Evolutionary conservation across 2,113 vertebrate species (phyloP).

Genomic region (Pitta sordida): DNA sequence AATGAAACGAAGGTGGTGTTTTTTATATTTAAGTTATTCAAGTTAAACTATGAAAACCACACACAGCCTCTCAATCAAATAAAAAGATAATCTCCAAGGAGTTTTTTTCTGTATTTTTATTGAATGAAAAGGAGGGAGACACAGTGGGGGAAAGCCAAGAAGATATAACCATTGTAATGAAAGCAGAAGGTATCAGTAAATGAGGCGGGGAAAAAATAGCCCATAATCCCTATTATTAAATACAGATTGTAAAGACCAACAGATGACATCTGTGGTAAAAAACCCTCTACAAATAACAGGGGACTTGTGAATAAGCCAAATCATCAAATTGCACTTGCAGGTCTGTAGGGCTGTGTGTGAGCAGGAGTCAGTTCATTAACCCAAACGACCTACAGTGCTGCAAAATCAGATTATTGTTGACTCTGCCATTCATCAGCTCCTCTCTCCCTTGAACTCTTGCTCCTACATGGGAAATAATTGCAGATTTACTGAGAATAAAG

Average conservation of each 20-base stretch:
- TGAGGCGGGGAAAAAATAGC: not conserved
- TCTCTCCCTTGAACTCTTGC: not conserved
- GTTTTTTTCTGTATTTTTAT: not conserved
- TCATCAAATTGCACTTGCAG: not conserved
- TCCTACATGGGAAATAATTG: not conserved
- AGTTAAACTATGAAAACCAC: not conserved
- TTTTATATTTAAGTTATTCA: not conserved
- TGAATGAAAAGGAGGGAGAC: not conserved
- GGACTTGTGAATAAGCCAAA: not conserved
- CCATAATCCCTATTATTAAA: not conserved
- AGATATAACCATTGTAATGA: not conserved
- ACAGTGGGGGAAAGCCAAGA: fast-evolving
- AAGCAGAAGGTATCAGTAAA: not conserved
- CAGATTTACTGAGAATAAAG: not conserved
- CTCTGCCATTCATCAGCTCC: slow-evolving; percentile 14
- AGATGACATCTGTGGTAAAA: not conserved
- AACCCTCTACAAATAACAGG: not conserved
- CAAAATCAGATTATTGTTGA: slow-evolving; percentile 13
- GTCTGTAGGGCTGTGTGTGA: not conserved
- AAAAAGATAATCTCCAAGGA: not conserved
- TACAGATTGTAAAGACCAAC: not conserved
- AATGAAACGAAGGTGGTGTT: not conserved
- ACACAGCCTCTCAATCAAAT: not conserved
- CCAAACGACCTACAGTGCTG: not conserved
- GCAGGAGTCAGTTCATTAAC: slow-evolving; percentile 25